Evolutionary conservation across 2,797 vertebrate genomes (phyloP), one percentile per base, ranked within the genome.

Genomic region (Acrocephalus scirpaceus): DNA sequence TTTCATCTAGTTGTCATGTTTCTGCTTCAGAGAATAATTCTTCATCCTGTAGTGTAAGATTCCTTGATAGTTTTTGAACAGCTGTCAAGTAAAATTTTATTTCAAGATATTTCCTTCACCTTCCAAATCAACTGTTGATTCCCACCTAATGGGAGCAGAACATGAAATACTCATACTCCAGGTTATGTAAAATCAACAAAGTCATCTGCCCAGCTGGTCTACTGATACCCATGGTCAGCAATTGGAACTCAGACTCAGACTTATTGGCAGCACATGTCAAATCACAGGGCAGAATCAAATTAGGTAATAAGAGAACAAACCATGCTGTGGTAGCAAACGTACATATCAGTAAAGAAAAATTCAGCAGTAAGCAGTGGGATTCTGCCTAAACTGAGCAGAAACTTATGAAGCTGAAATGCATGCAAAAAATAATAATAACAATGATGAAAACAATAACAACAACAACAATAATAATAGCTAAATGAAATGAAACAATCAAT

Each of bases 41-140:
- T 94, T 95, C 58, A 69, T 92, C 26, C 51, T 87, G 56, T 5
- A 3, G 65, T 42, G 29, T 78, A 92, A 86, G 58, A 61, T 91
- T 92, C 42, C 56, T 75, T 93, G 79, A 94, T 88, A 85, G 21
- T 22, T 97, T 96, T 90, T 92, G 81, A 97, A 87, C 73, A 95
- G 47, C 56, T 95, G 78, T 88, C 95, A 96, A 95, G 71, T 82
- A 92, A 91, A 79, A 91, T 85, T 96, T 92, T 90, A 94, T 95
- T 95, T 80, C 73, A 92, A 82, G 57, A 14, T 86, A 83, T 79
- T 91, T 93, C 48, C 53, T 90, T 88, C 0, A 0, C 50, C 62
- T 92, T 66, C 57, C 45, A 82, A 88, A 95, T 90, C 69, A 95
- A n/a, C 71, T 77, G 64, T 69, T 92, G 81, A 91, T 94, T 94